phyloP scores from a whole-genome alignment of 2,888 invertebrate genomes.

The Elaeidobius kamerunicus region DNA sequence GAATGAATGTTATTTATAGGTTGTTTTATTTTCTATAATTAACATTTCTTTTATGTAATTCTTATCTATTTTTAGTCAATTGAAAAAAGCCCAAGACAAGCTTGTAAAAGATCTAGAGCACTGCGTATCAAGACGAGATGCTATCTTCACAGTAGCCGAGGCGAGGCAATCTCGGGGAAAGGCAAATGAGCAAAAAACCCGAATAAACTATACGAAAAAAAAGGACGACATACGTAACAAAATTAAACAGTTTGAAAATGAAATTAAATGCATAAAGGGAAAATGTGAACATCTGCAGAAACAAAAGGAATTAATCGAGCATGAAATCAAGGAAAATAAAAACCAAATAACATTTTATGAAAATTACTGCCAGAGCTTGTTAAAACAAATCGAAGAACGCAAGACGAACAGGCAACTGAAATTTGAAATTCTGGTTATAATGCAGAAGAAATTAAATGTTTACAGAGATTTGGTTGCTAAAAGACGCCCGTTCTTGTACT shows the following conservation, averaged over 20 bases:
- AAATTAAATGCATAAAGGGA: conserved; percentile 26
- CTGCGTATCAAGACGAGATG: conserved; percentile 62
- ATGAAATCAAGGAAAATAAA: conserved; percentile 16
- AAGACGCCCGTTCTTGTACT: conserved; percentile 41
- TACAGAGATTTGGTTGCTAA: conserved; percentile 54
- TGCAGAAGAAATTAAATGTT: conserved; percentile 66
- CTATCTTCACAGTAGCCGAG: conserved; percentile 58
- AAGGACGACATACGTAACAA: conserved; percentile 58
- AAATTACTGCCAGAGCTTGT: conserved; percentile 23
- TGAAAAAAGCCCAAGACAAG: conserved; percentile 58
- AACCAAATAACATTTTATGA: conserved; percentile 20
- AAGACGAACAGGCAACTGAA: conserved; percentile 52
- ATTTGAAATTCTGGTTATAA: conserved; percentile 60
- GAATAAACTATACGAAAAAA: conserved; percentile 55
- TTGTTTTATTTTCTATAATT: no score
- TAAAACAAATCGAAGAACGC: conserved; percentile 40
- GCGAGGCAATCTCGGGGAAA: conserved; percentile 53
- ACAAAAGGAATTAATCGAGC: conserved; percentile 14
- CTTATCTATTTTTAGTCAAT: conserved; percentile 45
- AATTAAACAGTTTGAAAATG: conserved; percentile 54
- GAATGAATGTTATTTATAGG: conserved; percentile 66
- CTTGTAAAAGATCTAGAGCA: conserved; percentile 62
- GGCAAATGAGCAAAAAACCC: conserved; percentile 48
- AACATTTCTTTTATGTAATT: no score
- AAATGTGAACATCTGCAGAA: conserved; percentile 11